Evolutionary conservation across 64 coral and sea anemone species (phyloP), one percentile per base, ranked within the genome.

Genomic region (Exaiptasia diaphana): DNA sequence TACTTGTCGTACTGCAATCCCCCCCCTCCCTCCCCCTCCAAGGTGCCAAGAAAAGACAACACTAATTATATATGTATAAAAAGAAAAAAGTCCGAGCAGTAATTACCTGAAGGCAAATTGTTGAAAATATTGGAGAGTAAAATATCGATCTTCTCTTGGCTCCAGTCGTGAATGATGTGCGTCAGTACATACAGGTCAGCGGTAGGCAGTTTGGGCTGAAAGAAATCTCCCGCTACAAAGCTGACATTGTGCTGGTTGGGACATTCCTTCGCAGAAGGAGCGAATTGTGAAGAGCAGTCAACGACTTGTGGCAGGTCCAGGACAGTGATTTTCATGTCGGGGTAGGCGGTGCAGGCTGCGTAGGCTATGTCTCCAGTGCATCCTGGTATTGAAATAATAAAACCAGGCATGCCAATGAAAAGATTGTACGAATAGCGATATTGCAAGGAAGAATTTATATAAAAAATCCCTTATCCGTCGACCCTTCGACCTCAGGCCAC

Each of bases 241-340:
- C 31, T 57, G 33, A 93, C 82, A 39, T 87, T 86, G 12, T 33
- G 50, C 41, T 93, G 90, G 71, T 87, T 87, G 13, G 90, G 90
- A 46, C 76, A 93, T 5, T 86, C 58, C 12, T 86, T 59, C 9
- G 49, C 38, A 2, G 83, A 58, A 3, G 90, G 90, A 41, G 17
- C 20, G 37, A 91, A 80, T 48, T 75, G 73, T 45, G 53, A 34
- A 22, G 90, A 64, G 36, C 35, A 27, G 8, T 79, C 37, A 11
- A 92, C 55, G 33, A 92, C 82, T 34, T 41, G 68, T 46, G 83
- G 90, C 38, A 86, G 15, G 14, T 92, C 90, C 7, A 78, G 76
- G 5, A 85, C 89, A n/a, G 74, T 91, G 50, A 91, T 80, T 48
- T 85, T 74, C 89, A 86, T 86, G 38, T 91, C 44, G 4, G 89